phyloP scores from a whole-genome alignment of 35 echinoderm and acorn worm genomes.

The Acanthaster planci region DNA sequence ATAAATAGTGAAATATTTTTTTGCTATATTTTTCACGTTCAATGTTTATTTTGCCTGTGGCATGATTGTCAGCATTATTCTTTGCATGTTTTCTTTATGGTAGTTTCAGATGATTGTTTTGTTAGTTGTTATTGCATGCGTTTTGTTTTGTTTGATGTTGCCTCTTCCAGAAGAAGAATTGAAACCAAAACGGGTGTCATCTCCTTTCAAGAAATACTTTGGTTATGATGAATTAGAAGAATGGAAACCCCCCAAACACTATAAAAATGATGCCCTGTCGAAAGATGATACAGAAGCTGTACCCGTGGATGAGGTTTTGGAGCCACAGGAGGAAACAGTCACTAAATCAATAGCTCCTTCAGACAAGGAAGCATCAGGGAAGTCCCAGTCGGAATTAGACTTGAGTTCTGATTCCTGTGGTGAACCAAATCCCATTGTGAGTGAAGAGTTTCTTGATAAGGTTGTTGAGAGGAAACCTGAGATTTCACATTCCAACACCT shows the following conservation, averaged over 20 bases:
- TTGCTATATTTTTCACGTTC: too few species aligned
- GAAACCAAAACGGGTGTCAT: constrained; percentile 22
- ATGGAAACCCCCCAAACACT: constrained; percentile 3
- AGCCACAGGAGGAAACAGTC: not conserved
- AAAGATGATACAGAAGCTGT: not conserved
- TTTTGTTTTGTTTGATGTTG: constrained; percentile 1
- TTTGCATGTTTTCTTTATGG: too few species aligned
- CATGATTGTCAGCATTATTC: too few species aligned
- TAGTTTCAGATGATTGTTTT: too few species aligned
- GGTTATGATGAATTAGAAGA: constrained; percentile 3
- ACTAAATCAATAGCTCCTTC: too few species aligned
- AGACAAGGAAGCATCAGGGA: not conserved
- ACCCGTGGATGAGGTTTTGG: not conserved
- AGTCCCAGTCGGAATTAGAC: not conserved
- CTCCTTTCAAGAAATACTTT: constrained; percentile 5
- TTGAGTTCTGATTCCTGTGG: not conserved
- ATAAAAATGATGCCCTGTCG: not conserved
- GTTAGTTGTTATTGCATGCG: constrained; percentile 7
- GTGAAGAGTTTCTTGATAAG: not conserved
- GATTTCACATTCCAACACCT: not conserved
- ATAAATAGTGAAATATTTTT: too few species aligned
- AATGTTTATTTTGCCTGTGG: too few species aligned
- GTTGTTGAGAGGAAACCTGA: not conserved
- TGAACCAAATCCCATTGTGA: not conserved
- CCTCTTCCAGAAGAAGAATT: not conserved